A percentile compares a stretch with the other conserved stretches of the same genome.
These are phyloP conservation scores for Ranitomeya variabilis DNA, from an alignment of 2,113 vertebrate genomes.

Conservation along the genomic window DNA sequence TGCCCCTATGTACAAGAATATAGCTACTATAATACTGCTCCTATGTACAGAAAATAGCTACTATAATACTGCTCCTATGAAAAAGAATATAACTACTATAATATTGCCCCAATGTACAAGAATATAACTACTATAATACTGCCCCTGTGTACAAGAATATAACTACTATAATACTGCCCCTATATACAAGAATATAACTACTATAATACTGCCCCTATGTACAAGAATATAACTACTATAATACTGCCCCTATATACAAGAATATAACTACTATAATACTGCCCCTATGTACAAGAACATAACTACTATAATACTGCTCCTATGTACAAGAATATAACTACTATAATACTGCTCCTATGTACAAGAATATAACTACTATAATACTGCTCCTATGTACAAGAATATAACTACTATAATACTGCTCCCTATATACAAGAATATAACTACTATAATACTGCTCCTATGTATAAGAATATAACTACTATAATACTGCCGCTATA, in stretches of 20 bases:
- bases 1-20: not conserved
- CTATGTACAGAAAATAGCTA: not conserved
- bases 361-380: not conserved
- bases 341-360: not conserved
- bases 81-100: not conserved
- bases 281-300: not conserved
- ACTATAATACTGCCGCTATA: not conserved
- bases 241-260: not conserved
- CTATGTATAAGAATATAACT: slow-evolving; percentile 3
- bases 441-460: not conserved
- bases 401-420: not conserved
- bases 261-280: not conserved
- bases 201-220: not conserved
- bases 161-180: not conserved
- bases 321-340: not conserved
- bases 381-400: not conserved
- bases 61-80: not conserved
- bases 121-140: not conserved
- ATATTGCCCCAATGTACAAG: not conserved
- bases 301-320: not conserved
- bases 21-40: not conserved
- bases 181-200: slow-evolving; percentile 6
- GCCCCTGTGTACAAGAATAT: not conserved
- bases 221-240: not conserved
- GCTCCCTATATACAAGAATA: not conserved